A percentile compares a stretch with the other conserved stretches of the same genome.
phyloP scores from a whole-genome alignment of 2,797 vertebrate species.

The Clarias fuscus region DNA sequence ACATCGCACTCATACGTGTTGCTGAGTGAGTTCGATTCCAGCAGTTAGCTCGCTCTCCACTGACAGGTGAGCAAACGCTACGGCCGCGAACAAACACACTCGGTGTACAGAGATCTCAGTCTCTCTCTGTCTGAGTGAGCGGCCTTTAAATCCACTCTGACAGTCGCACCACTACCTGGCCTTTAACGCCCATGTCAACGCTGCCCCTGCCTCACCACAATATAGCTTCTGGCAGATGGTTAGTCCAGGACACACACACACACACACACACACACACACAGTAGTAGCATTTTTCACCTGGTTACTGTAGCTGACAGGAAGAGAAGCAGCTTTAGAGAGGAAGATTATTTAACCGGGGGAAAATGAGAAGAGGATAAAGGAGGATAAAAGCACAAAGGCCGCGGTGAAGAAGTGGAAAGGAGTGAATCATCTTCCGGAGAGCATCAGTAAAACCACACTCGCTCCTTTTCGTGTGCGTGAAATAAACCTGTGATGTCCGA shows the following conservation, averaged over 20 bases:
- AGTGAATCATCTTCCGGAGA: neutral
- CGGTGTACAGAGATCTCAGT: conserved; percentile 4
- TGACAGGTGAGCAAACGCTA: conserved; percentile 26
- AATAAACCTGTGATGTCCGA: neutral
- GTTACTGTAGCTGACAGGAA: conserved; percentile 57
- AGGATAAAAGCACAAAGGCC: neutral
- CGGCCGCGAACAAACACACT: neutral
- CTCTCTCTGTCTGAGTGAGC: conserved; percentile 39
- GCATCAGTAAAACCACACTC: neutral
- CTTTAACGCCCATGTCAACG: conserved; percentile 50
- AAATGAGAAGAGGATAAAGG: conserved; percentile 12
- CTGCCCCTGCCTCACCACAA: conserved; percentile 30
- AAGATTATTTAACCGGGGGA: neutral
- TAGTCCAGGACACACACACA: conserved; percentile 6
- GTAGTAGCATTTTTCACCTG: conserved; percentile 64
- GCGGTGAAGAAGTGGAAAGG: neutral
- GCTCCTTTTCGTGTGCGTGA: too few species aligned
- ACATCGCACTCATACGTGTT: neutral
- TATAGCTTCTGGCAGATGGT: conserved; percentile 47
- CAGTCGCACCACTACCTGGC: conserved; percentile 58
- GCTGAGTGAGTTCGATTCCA: conserved; percentile 23
- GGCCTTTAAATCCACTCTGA: conserved; percentile 51
- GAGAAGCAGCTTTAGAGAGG: conserved; percentile 2
- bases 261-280: conserved; percentile 12
- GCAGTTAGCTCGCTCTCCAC: conserved; percentile 13